phyloP scores from a whole-genome alignment of 2,797 vertebrate species.

The Avahi laniger region DNA sequence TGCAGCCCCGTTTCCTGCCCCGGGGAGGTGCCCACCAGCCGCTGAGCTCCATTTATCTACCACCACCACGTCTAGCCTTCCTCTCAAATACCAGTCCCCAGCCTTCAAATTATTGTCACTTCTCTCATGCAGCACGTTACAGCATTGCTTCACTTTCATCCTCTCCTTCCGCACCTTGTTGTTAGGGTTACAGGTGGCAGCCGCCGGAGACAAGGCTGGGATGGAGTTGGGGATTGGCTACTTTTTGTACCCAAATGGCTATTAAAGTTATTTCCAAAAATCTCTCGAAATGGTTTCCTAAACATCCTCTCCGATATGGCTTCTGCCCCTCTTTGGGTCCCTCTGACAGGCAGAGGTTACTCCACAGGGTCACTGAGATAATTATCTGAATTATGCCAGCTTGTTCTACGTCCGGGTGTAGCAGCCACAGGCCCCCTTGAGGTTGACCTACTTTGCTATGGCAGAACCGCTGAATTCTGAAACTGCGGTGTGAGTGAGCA shows the following conservation, averaged over 20 bases:
- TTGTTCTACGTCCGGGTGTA: rapidly evolving
- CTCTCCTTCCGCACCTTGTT: not conserved
- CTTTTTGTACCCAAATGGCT: not conserved
- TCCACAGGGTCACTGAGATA: not conserved
- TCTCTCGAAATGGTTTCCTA: not conserved
- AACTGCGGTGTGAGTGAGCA: not conserved
- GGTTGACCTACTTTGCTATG: not conserved
- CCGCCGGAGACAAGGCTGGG: rapidly evolving
- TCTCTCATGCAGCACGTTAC: rapidly evolving
- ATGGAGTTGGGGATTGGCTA: rapidly evolving
- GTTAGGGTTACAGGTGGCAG: too few species aligned
- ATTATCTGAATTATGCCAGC: not conserved
- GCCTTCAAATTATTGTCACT: too few species aligned
- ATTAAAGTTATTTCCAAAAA: not conserved
- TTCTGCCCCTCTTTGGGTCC: not conserved
- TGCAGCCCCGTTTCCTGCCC: not conserved
- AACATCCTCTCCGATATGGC: not conserved
- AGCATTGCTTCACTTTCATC: not conserved
- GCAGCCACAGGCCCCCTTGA: not conserved
- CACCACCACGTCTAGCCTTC: not conserved
- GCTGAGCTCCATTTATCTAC: rapidly evolving
- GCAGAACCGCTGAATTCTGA: not conserved
- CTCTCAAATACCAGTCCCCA: not conserved
- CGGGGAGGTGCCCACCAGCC: rapidly evolving
- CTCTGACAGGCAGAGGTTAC: not conserved